Evolutionary conservation across 1,140 invertebrate genomes (phyloP).

Genomic region (Anastrepha ludens): DNA sequence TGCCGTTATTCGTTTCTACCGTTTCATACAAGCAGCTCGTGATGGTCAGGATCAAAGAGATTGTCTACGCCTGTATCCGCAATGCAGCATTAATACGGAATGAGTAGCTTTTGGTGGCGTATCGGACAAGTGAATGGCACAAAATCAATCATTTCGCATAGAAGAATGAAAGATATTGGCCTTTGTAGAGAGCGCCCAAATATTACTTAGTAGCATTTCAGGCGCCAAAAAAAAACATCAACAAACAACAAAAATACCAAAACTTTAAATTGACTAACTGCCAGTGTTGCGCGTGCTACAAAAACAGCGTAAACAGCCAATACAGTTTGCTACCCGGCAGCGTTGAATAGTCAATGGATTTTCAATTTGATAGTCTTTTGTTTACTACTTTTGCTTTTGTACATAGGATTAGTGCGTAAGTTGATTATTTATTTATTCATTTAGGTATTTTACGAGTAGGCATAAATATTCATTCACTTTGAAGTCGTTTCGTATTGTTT

Average conservation of each 20-base stretch:
- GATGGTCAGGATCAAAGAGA: conserved; percentile 87
- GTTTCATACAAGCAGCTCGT: conserved; percentile 86
- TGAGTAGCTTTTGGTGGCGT: conserved; percentile 52
- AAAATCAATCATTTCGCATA: background rate
- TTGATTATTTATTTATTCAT: conserved; percentile 17
- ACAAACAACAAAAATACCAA: background rate
- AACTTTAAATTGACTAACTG: conserved; percentile 43
- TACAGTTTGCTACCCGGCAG: background rate
- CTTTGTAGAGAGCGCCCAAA: background rate
- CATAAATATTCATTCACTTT: background rate
- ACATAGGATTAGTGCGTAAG: conserved; percentile 34
- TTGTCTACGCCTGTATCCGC: conserved; percentile 81
- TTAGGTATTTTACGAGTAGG: background rate
- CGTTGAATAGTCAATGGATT: background rate
- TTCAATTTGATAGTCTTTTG: background rate
- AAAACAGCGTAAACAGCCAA: background rate
- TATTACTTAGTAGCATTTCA: background rate
- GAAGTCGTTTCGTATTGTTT: background rate
- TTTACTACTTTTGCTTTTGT: conserved; percentile 25
- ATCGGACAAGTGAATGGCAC: background rate
- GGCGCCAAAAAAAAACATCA: background rate
- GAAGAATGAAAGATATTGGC: background rate
- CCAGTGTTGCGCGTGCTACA: background rate
- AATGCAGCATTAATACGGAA: conserved; percentile 76
- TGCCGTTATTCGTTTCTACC: conserved; percentile 85